Evolutionary conservation across 2,797 vertebrate species (phyloP), one percentile per base, ranked within the genome.

Genomic region (Paedocypris micromegethes): DNA sequence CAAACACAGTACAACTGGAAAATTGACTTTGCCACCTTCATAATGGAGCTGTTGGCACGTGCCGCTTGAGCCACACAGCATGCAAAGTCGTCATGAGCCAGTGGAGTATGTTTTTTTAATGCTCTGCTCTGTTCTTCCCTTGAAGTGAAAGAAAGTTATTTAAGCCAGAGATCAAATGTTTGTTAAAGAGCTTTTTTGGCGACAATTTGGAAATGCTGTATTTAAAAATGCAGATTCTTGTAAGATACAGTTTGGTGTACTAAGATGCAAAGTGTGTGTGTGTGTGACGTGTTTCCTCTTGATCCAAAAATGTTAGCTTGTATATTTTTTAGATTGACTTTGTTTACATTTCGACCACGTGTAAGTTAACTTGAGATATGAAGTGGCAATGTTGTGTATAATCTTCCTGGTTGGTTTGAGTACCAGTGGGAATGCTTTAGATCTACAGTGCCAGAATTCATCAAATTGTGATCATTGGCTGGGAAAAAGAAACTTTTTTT

Each of bases 31-130:
- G 64, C 54, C 61, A 43, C 50, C 53, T 63, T 46, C 56, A 60
- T 75, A 75, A 74, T 74, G 73, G 66, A 75, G 68, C 56, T 47
- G 59, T 69, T 79, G 78, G 64, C 68, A 53, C 47, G 57, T 74
- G 54, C 37, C 47, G 39, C 64, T 52, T 71, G n/a, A 58, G 45
- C 73, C 53, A 40, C 48, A 57, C 61, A 65, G 44, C n/a, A 47
- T 3, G 37, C 54, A 1, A 63, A 40, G 6, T n/a, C 64, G 64
- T 72, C 50, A 64, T 23, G 8, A 74, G 70, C 77, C 70, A 66
- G 77, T 72, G 65, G 9, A 62, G 58, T 69, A 72, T 78, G 74
- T 72, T 78, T 76, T 56, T 66, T 75, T 74, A 72, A 75, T 58
- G 55, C 9, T 55, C 49, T 64, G 68, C 37, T 23, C 54, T 64